Conservation (phyloP, 1,140 invertebrate species). For the Tachypleus tridentatus region DNA sequence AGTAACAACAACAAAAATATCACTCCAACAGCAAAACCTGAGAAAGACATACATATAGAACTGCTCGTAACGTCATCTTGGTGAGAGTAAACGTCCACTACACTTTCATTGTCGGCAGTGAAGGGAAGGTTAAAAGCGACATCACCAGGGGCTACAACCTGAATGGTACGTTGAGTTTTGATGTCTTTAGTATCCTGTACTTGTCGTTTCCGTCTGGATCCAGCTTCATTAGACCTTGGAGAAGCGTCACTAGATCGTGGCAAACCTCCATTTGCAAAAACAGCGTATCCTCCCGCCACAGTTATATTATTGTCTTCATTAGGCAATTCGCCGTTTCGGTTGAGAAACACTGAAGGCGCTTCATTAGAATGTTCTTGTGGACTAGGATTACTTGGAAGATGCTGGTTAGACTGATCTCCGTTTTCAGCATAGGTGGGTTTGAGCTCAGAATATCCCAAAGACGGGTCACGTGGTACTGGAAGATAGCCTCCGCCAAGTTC, state of each 20-base stretch:
- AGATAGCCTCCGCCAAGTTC: constrained; percentile 10
- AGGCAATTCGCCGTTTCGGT: not conserved
- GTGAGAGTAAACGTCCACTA: constrained; percentile 44
- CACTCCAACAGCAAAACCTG: constrained; percentile 76
- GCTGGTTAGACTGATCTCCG: not conserved
- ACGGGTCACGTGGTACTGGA: constrained; percentile 30
- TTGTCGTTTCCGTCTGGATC: not conserved
- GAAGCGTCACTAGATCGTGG: constrained; percentile 11
- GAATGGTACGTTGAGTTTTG: constrained; percentile 74
- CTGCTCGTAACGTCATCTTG: constrained; percentile 39
- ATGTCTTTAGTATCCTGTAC: constrained; percentile 62
- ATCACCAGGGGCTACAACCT: constrained; percentile 82
- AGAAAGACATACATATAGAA: constrained; percentile 75
- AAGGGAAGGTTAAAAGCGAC: constrained; percentile 68
- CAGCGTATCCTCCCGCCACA: not conserved
- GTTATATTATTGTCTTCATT: not conserved
- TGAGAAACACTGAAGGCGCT: not conserved
- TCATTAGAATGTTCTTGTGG: not conserved
- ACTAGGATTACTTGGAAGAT: not conserved
- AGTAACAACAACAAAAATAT: constrained; percentile 78
- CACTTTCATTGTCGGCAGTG: constrained; percentile 61
- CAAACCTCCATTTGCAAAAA: constrained; percentile 13
- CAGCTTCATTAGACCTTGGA: not conserved
- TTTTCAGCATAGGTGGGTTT: not conserved
- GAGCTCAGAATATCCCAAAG: not conserved